These are phyloP conservation scores for Harlomillsia oculata DNA, from an alignment of 1,140 invertebrate genomes.

Conservation along the genomic window DNA sequence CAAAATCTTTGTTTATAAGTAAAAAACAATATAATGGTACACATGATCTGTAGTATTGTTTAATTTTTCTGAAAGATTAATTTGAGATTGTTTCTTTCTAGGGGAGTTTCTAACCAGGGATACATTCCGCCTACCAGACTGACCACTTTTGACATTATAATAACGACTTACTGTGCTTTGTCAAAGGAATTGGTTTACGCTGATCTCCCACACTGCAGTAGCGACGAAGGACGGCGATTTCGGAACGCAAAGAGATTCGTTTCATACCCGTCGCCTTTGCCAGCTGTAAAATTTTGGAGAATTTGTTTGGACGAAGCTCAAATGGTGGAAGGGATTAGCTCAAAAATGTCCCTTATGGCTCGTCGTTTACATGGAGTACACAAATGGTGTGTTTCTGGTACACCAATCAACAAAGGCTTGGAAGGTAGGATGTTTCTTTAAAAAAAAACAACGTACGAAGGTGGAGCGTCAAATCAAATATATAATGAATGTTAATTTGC, in stretches of 20 bases:
- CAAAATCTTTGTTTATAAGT: slow-evolving; percentile 50
- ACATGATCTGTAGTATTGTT: background rate
- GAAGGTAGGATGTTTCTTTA: slow-evolving; percentile 42
- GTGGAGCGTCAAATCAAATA: background rate
- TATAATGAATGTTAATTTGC: slow-evolving; percentile 10
- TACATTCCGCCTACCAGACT: slow-evolving; percentile 57
- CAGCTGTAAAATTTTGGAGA: slow-evolving; percentile 63
- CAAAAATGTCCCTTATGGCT: slow-evolving; percentile 55
- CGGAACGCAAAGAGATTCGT: slow-evolving; percentile 52
- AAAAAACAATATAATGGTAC: slow-evolving; percentile 26
- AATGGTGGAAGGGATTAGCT: slow-evolving; percentile 59
- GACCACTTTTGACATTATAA: slow-evolving; percentile 59
- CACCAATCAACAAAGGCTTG: slow-evolving; percentile 56
- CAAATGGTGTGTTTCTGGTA: slow-evolving; percentile 70
- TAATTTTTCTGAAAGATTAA: background rate
- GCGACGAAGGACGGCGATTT: slow-evolving; percentile 42
- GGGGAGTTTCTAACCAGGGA: slow-evolving; percentile 45
- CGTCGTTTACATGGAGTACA: slow-evolving; percentile 48
- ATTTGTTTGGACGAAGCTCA: slow-evolving; percentile 73
- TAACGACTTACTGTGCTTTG: slow-evolving; percentile 61
- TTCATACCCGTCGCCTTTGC: slow-evolving; percentile 51
- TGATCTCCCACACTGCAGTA: slow-evolving; percentile 46
- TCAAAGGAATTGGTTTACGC: slow-evolving; percentile 53
- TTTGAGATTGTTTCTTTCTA: slow-evolving; percentile 7
- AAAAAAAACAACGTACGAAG: background rate